phyloP scores from a whole-genome alignment of 2,113 vertebrate species.

The Antigone vipio region DNA sequence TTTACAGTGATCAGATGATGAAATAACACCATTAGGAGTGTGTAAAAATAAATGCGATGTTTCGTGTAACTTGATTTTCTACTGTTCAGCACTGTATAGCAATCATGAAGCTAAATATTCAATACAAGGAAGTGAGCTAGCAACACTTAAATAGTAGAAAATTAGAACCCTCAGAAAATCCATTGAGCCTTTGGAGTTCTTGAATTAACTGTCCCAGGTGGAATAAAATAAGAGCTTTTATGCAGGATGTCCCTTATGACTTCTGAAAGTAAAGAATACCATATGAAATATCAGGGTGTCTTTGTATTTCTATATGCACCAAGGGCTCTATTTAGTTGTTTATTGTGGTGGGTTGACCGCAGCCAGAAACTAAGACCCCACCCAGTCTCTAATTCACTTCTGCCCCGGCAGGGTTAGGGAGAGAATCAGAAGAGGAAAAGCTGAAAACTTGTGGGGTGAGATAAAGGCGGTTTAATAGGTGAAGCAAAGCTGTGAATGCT shows the following conservation, averaged over 20 bases:
- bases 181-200: not conserved
- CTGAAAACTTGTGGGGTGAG: not conserved
- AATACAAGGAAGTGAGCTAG: not conserved
- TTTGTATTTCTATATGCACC: not conserved
- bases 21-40: not conserved
- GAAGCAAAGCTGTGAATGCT: not conserved
- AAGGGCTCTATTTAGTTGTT: not conserved
- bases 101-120: not conserved
- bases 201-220: not conserved
- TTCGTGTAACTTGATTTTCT: not conserved
- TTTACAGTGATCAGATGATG: not conserved
- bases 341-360: not conserved
- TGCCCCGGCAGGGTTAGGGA: not conserved
- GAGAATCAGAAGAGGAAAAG: not conserved
- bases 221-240: not conserved
- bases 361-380: not conserved
- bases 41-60: not conserved
- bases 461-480: not conserved
- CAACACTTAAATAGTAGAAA: not conserved
- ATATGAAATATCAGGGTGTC: fast-evolving
- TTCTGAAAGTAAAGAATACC: not conserved
- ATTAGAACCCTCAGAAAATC: not conserved
- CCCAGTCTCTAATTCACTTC: fast-evolving
- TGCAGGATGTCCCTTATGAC: not conserved
- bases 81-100: not conserved